phyloP scores from a whole-genome alignment of 2,113 vertebrate species.

The Dunckerocampus dactyliophorus region DNA sequence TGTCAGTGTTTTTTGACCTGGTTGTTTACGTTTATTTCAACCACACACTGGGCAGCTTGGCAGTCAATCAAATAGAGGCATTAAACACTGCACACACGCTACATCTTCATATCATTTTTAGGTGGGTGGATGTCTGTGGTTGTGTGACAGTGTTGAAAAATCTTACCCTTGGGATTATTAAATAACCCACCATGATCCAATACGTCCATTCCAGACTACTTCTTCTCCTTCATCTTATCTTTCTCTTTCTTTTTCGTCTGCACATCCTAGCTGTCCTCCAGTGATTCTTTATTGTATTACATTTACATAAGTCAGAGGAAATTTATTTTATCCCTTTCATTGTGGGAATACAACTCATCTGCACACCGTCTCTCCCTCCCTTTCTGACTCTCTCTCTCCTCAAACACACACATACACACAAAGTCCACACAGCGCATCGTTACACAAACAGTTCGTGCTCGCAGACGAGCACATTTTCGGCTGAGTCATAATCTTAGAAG shows the following conservation, averaged over 20 bases:
- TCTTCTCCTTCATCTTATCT: not conserved
- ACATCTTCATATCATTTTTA: conserved; percentile 1
- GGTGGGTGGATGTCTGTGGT: not conserved
- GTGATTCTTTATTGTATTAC: conserved; percentile 24
- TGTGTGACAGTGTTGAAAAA: not conserved
- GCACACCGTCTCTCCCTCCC: not conserved
- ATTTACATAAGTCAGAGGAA: conserved; percentile 40
- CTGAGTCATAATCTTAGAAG: conserved; percentile 44
- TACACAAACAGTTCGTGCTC: conserved; percentile 17
- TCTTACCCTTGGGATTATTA: conserved; percentile 1
- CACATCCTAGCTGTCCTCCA: conserved; percentile 7
- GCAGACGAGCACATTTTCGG: conserved; percentile 31
- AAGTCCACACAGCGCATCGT: conserved; percentile 10
- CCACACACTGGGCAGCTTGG: no score
- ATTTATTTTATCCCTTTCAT: conserved; percentile 17
- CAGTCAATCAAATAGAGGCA: no score
- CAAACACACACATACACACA: conserved; percentile 3
- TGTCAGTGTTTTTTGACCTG: no score
- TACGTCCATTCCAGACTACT: not conserved
- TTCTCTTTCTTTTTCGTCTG: not conserved
- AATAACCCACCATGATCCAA: not conserved
- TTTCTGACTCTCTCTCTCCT: not conserved
- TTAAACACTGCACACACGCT: no score
- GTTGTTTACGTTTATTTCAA: no score
- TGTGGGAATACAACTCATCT: conserved; percentile 25